phyloP scores from a whole-genome alignment of 2,888 invertebrate species.

The Oscheius sp. region DNA sequence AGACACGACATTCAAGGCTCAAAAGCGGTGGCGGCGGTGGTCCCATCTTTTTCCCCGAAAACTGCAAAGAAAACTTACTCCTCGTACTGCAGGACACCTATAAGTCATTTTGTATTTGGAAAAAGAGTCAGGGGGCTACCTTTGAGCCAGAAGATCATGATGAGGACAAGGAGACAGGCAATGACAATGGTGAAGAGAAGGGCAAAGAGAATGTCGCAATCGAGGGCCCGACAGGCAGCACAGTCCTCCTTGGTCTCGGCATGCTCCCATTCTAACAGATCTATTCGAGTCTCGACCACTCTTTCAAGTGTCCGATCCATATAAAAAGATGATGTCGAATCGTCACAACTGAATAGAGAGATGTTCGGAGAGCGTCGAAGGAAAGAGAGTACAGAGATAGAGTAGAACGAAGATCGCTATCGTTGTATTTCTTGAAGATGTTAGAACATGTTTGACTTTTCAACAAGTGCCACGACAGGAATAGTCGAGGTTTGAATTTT shows the following conservation, averaged over 20 bases:
- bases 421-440: no score
- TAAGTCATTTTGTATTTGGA: no score
- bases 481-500: no score
- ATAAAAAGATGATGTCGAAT: not conserved
- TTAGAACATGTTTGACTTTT: no score
- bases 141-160: constrained; percentile 72
- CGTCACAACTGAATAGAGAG: not conserved
- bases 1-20: constrained; percentile 2
- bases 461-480: no score
- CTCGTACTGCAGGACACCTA: constrained; percentile 66
- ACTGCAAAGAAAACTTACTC: constrained; percentile 58
- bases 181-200: constrained; percentile 70
- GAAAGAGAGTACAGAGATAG: not conserved
- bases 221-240: constrained; percentile 68
- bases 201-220: constrained; percentile 73
- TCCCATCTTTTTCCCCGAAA: not conserved
- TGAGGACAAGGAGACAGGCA: constrained; percentile 68
- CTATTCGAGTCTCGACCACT: constrained; percentile 68
- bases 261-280: constrained; percentile 62
- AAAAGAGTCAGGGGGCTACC: constrained; percentile 40
- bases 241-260: constrained; percentile 63
- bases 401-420: not conserved
- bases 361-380: constrained; percentile 15
- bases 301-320: constrained; percentile 59
- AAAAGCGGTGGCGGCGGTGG: constrained; percentile 2